These are phyloP conservation scores for Oreohelix idahoensis DNA, from an alignment of 1,140 invertebrate genomes.

Conservation along the genomic window DNA sequence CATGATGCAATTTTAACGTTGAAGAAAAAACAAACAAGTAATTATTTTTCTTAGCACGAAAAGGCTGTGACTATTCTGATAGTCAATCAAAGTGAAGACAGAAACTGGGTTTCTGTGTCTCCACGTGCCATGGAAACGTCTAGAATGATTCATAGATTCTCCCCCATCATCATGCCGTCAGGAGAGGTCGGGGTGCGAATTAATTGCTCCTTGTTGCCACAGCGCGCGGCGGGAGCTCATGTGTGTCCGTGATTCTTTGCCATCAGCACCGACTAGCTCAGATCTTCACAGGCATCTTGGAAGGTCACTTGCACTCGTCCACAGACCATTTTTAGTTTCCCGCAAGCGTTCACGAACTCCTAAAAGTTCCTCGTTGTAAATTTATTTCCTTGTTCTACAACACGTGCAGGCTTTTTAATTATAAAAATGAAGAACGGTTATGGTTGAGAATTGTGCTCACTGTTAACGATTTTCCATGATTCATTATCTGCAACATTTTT, in stretches of 20 bases:
- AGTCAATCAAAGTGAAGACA: too few relatives aligned
- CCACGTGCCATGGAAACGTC: background rate
- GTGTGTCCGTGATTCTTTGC: background rate
- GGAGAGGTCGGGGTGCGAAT: background rate
- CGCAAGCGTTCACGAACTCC: background rate
- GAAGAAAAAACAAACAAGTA: too few relatives aligned
- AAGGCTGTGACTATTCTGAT: too few relatives aligned
- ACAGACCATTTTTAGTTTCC: background rate
- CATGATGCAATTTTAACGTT: too few relatives aligned
- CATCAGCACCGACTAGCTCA: background rate
- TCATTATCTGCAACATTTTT: too few relatives aligned
- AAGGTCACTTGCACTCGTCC: background rate
- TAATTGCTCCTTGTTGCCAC: slow-evolving; percentile 7
- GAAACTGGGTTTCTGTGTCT: too few relatives aligned
- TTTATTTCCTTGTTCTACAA: too few relatives aligned
- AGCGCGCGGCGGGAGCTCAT: background rate
- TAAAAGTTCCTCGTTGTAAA: background rate
- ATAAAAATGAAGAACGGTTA: too few relatives aligned
- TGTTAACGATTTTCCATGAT: too few relatives aligned
- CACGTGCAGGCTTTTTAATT: too few relatives aligned
- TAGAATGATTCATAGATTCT: background rate
- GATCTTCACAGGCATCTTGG: background rate
- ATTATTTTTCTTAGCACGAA: too few relatives aligned
- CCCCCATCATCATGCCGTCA: background rate
- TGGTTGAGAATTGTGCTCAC: too few relatives aligned